phyloP scores from a whole-genome alignment of 2,888 invertebrate genomes.

The Mythimna lalbum region DNA sequence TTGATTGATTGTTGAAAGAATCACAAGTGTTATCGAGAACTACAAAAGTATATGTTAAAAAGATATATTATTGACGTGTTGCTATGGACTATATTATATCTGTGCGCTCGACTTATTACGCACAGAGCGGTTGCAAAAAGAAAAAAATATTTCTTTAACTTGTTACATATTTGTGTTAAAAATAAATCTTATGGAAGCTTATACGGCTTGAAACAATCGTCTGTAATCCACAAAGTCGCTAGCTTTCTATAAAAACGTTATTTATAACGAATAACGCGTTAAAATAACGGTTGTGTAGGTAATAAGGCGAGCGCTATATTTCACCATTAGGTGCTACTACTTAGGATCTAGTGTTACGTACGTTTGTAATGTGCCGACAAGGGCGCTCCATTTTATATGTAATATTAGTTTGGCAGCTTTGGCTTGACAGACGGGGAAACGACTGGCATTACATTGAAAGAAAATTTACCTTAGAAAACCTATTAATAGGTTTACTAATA shows the following conservation, averaged over 20 bases:
- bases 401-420: constrained; percentile 72
- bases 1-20: constrained; percentile 34
- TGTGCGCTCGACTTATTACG: constrained; percentile 35
- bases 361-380: constrained; percentile 53
- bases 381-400: constrained; percentile 60
- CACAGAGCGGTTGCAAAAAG: constrained; percentile 12
- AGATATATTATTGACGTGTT: constrained; percentile 74
- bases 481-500: neutral
- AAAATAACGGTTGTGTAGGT: constrained; percentile 69
- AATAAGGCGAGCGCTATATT: constrained; percentile 69
- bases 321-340: constrained; percentile 88
- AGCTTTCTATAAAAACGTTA: constrained; percentile 30
- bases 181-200: constrained; percentile 38
- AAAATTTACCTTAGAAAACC: neutral
- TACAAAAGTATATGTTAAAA: constrained; percentile 64
- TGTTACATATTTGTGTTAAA: constrained; percentile 27
- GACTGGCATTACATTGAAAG: constrained; percentile 8
- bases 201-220: constrained; percentile 66
- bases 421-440: constrained; percentile 53
- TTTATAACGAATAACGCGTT: constrained; percentile 5
- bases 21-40: constrained; percentile 62
- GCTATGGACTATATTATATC: constrained; percentile 73
- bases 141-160: constrained; percentile 2
- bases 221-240: constrained; percentile 65
- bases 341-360: constrained; percentile 78